phyloP scores from a whole-genome alignment of 2,888 invertebrate species.

The Aspidiotus rigidus region DNA sequence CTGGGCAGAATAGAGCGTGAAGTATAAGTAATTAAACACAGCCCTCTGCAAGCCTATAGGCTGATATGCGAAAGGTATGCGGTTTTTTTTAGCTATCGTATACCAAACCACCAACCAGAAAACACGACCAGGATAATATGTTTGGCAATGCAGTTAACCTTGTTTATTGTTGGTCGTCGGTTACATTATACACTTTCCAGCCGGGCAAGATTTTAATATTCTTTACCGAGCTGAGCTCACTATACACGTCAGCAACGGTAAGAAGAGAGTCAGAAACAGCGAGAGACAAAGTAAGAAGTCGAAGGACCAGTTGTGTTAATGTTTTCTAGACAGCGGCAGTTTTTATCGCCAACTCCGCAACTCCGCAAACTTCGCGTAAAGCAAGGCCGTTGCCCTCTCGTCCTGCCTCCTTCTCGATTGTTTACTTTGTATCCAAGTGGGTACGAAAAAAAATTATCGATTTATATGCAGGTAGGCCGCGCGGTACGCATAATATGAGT shows the following conservation, averaged over 20 bases:
- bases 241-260: too few relatives aligned
- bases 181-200: conserved; percentile 30
- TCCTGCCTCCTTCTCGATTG: conserved; percentile 27
- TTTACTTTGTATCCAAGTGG: conserved; percentile 31
- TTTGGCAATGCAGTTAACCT: conserved; percentile 31
- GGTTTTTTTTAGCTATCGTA: conserved; percentile 18
- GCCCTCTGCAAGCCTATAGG: too few relatives aligned
- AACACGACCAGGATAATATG: conserved; percentile 20
- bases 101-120: not conserved
- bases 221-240: not conserved
- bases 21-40: too few relatives aligned
- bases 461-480: conserved; percentile 23
- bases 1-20: too few relatives aligned
- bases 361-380: conserved; percentile 26
- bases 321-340: conserved; percentile 3
- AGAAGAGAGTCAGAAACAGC: too few relatives aligned
- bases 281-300: conserved; percentile 1
- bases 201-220: conserved; percentile 30
- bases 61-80: conserved; percentile 13
- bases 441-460: conserved; percentile 22
- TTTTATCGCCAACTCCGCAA: conserved; percentile 24
- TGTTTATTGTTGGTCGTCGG: conserved; percentile 17
- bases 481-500: conserved; percentile 24
- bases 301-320: conserved; percentile 28
- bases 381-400: conserved; percentile 30